Evolutionary conservation across 2,888 invertebrate genomes (phyloP), one percentile per base, ranked within the genome.

Genomic region (Folsomia manolachei): DNA sequence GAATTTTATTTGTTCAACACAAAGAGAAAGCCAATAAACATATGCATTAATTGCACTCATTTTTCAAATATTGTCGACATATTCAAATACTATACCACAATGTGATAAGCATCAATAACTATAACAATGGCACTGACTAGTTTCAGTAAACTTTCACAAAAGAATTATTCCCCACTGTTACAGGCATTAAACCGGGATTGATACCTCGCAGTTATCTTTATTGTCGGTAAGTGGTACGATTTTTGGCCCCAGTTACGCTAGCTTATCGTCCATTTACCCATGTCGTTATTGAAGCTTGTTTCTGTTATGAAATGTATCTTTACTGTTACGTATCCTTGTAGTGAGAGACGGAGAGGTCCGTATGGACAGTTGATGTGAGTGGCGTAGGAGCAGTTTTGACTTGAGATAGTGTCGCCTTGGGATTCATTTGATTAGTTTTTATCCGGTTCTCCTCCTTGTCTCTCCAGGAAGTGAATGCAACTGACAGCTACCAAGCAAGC

Each of bases 341-440:
- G n/a, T n/a, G n/a, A n/a, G n/a, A n/a, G 7, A 39, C 39, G 39
- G 39, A 39, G 39, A 39, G 14, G 39, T 39, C 39, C 39, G 14
- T 39, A 39, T 39, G 39, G 39, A 4, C 19, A n/a, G 19, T n/a
- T 7, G 56, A 56, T 18, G 19, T 56, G 39, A 39, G 56, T 56
- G 21, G 56, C 21, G 19, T 7, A 56, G 56, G 21, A 56, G n/a
- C 56, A 56, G 56, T 56, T 56, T 56, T 56, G 56, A 56, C 56
- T 56, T 56, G 56, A 56, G 56, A 14, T 56, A 56, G 56, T 56
- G 19, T 56, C 21, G 56, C 19, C 56, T 56, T 18, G 56, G 56
- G 56, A 56, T 56, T 56, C 56, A 56, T 56, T 56, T 56, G 56
- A 56, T 56, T 56, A 56, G 56, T 56, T 56, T 56, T 56, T 56